Base-by-base conservation (phyloP, 92 coral and sea anemone genomes). In the Phenganax stokvisi region DNA sequence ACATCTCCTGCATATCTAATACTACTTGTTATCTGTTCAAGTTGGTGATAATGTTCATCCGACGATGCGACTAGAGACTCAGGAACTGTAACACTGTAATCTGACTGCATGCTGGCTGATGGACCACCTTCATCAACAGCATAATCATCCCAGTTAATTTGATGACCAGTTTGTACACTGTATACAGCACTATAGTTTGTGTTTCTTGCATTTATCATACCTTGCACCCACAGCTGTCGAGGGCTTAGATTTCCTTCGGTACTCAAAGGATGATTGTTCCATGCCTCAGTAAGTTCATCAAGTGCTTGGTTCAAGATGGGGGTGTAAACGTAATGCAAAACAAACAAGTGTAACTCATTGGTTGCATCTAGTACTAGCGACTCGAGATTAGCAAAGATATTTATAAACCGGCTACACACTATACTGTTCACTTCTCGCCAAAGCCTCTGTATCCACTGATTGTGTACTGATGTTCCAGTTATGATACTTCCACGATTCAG, bases 401-500 rank as follows among this genome's bases (percentile, higher is more conserved):
- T 84, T 30, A 88, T 86, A 57, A 84, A 87, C 6, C 83, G 72
- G 8, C 88, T 80, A 55, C 73, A 79, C 16, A 85, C 76, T 28
- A 87, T 84, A 64, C 88, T 8, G 62, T 87, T 87, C 16, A 87
- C 88, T 68, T 88, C 90, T 54, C 90, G 85, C 90, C 90, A 88
- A 11, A 85, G 84, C 67, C 90, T 31, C 63, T 88, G 88, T 25
- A 87, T 87, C 37, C 89, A 59, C 68, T 86, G 89, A 54, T 86
- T 86, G 54, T 86, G 86, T 12, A 83, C 89, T 9, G 89, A 88
- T 25, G 88, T 83, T 56, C 91, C 89, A 25, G 91, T 89, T 30
- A 89, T 89, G 17, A 89, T 79, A 65, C 87, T 89, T 12, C 89
- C 91, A 17, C 91, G 27, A 75, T 89, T 89, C 8, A 85, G 74